Percentiles rank a stretch among this genome's conserved stretches.
Conservation (phyloP, 2,113 vertebrate genomes). For the Bucco capensis region DNA sequence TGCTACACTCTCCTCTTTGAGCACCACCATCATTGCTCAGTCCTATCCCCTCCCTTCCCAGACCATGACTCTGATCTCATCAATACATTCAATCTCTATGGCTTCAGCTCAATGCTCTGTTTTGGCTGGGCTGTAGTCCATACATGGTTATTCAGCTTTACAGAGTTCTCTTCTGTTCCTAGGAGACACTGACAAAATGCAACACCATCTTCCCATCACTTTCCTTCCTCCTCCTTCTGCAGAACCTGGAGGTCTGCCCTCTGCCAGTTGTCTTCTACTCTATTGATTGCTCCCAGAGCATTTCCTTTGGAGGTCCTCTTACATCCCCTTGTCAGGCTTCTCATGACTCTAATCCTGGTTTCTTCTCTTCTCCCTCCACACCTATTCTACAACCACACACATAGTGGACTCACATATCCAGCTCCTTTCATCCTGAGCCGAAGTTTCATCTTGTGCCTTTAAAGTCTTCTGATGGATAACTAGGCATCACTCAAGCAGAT, state of each 20-base stretch:
- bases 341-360: not conserved
- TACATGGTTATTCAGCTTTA: not conserved
- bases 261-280: not conserved
- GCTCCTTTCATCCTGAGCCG: not conserved
- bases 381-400: not conserved
- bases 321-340: not conserved
- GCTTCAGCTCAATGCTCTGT: not conserved
- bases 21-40: not conserved
- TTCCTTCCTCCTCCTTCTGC: not conserved
- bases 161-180: not conserved
- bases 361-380: not conserved
- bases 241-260: not conserved
- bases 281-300: fast-evolving
- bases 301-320: not conserved
- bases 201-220: not conserved
- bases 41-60: not conserved
- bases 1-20: not conserved
- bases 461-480: not conserved
- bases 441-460: not conserved
- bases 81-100: not conserved
- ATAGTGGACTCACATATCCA: not conserved
- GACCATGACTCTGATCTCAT: not conserved
- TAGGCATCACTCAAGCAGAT: not conserved
- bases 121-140: not conserved
- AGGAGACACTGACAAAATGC: not conserved